These are phyloP conservation scores for Phoxinus phoxinus DNA, from an alignment of 2,113 vertebrate genomes.

Conservation along the genomic window DNA sequence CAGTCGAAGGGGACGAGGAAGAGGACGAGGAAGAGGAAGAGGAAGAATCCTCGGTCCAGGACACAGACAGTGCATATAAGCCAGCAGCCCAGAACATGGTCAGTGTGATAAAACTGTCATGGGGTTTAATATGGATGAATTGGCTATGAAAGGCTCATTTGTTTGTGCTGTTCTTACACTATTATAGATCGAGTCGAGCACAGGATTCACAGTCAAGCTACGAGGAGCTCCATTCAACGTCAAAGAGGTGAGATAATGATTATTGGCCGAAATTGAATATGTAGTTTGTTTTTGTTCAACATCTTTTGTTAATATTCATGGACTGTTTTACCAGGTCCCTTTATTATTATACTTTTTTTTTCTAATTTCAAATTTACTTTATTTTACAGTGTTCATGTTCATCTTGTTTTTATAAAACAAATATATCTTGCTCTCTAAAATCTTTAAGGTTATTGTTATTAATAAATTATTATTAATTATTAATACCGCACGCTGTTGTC, in stretches of 20 bases:
- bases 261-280: neutral
- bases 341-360: no score
- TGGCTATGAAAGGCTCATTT: neutral
- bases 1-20: neutral
- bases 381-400: no score
- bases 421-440: neutral
- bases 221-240: constrained; percentile 84
- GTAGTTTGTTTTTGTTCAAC: neutral
- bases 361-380: no score
- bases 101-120: neutral
- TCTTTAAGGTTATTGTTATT: neutral
- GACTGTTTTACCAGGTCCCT: no score
- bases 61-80: constrained; percentile 50
- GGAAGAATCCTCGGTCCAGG: constrained; percentile 35
- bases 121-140: neutral
- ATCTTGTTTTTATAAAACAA: neutral
- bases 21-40: constrained; percentile 43
- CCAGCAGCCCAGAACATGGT: constrained; percentile 43
- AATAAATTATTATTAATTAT: no score
- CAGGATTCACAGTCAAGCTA: constrained; percentile 86
- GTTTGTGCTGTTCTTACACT: constrained; percentile 39
- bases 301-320: neutral
- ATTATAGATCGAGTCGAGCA: constrained; percentile 71
- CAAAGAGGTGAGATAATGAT: constrained; percentile 80
- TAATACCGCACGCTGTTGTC: no score